Base-by-base conservation (phyloP, 2,113 vertebrate genomes). In the Saiga tatarica region DNA sequence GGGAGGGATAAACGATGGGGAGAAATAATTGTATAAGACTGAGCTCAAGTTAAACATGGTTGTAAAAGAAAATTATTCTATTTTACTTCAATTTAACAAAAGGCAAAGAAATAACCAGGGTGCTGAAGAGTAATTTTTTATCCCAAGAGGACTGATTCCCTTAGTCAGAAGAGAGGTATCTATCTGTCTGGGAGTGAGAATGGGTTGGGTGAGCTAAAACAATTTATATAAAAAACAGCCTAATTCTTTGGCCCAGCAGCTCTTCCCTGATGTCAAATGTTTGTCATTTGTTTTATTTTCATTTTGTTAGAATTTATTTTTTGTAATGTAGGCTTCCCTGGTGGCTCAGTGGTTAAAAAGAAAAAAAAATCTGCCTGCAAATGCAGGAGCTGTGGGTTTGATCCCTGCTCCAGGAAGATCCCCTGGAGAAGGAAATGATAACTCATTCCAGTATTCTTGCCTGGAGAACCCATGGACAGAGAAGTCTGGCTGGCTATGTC, bases 51-150 rank as follows among this genome's bases (percentile, higher is more conserved):
- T 21, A 60, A 86, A 55, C 3, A 7, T 52, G 17, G 16, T 33
- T 76, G 96, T 55, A 85, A 76, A 94, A 91, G 71, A 85, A 74
- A 92, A 42, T 39, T 57, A 28, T 74, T 90, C 59, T n/a, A 55
- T 79, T 74, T 79, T 81, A 36, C 39, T 91, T 76, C 33, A 79
- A 12, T 93, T 87, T 90, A 92, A 92, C 79, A 55, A 94, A 84
- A 95, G 13, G 60, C 50, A 92, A 79, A 95, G 8, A 83, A 83
- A 82, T 79, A 19, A 33, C 17, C 11, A 19, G 1, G 86, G 7
- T 78, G 86, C 33, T 78, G 42, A 82, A 59, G 57, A 71, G 78
- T 57, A 52, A 23, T 60, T 60, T 19, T 59, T 92, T 62, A 78
- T 59, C 19, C 2, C 25, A 52, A 74, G 26, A 57, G 33, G 10